A percentile compares a stretch with the other conserved stretches of the same genome.
These are phyloP conservation scores for Aurelia sp. DNA, from an alignment of 30 jellyfish, hydroid and myxozoan genomes.

Conservation along the genomic window DNA sequence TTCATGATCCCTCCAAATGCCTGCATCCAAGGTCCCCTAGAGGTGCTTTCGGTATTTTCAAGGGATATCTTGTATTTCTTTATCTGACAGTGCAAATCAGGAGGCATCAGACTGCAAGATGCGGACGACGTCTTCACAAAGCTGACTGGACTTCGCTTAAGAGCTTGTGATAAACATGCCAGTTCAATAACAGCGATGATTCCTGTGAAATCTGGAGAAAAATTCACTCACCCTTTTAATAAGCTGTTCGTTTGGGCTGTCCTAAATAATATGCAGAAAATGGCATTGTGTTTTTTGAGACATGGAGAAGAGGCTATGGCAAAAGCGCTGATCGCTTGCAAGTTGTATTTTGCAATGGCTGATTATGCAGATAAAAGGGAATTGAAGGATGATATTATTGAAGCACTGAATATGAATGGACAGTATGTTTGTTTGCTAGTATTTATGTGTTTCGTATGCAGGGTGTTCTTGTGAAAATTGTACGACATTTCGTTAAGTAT, in stretches of 20 bases:
- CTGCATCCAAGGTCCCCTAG: neutral
- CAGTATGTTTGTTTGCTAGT: slow-evolving; percentile 41
- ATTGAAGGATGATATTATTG: slow-evolving; percentile 75
- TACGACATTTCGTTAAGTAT: no score
- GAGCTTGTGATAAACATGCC: neutral
- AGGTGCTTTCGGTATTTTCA: neutral
- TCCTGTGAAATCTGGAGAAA: slow-evolving; percentile 1
- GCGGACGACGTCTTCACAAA: neutral
- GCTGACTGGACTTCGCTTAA: slow-evolving; percentile 33
- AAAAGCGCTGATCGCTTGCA: slow-evolving; percentile 83
- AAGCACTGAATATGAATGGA: slow-evolving; percentile 41
- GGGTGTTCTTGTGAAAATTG: no score
- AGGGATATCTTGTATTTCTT: neutral
- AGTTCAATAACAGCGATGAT: neutral
- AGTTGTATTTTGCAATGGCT: slow-evolving; percentile 71
- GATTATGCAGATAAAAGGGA: slow-evolving; percentile 64
- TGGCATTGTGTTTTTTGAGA: slow-evolving; percentile 87
- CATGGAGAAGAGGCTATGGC: slow-evolving; percentile 86
- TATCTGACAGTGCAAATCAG: slow-evolving; percentile 26
- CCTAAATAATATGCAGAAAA: slow-evolving; percentile 79
- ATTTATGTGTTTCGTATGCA: no score
- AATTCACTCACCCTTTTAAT: slow-evolving; percentile 62
- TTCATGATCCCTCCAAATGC: neutral
- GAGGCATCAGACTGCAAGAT: slow-evolving; percentile 52
- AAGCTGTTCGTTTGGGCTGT: slow-evolving; percentile 93